A percentile compares a stretch with the other conserved stretches of the same genome.
Evolutionary conservation across 2,797 vertebrate genomes (phyloP).

Genomic region (Tapirus indicus): DNA sequence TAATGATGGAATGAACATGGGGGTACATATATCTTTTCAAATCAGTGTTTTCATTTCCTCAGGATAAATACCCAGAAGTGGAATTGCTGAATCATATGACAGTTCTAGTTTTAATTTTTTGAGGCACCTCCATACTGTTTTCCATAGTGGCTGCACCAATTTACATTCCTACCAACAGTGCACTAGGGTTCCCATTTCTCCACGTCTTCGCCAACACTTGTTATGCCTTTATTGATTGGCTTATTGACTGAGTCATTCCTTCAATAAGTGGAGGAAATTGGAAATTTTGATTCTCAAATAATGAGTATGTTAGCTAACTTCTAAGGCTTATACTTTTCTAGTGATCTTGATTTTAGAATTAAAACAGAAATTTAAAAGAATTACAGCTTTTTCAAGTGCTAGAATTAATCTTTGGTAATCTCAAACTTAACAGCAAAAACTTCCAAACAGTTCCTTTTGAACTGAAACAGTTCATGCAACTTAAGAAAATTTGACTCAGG

Average conservation of each 20-base stretch:
- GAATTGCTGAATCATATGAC: background rate
- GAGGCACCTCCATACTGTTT: background rate
- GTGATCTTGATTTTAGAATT: background rate
- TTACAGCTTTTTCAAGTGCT: background rate
- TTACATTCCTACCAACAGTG: background rate
- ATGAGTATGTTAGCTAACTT: background rate
- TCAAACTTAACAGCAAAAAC: background rate
- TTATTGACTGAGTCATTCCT: background rate
- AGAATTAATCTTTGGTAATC: background rate
- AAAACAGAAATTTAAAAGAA: background rate
- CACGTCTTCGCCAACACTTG: background rate
- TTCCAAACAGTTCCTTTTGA: background rate
- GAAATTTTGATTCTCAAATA: background rate
- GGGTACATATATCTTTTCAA: background rate
- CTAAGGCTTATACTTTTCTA: background rate
- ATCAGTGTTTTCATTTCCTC: background rate
- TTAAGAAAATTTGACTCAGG: background rate
- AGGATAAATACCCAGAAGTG: background rate
- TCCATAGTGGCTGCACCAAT: background rate
- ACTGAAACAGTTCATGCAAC: background rate
- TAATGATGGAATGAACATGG: background rate
- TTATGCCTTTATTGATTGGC: background rate
- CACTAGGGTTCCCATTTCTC: background rate
- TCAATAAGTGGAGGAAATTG: background rate
- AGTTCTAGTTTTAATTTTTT: background rate